A percentile compares a stretch with the other conserved stretches of the same genome.
These are phyloP conservation scores for Actenoides hombroni DNA, from an alignment of 2,113 vertebrate species.

Conservation along the genomic window DNA sequence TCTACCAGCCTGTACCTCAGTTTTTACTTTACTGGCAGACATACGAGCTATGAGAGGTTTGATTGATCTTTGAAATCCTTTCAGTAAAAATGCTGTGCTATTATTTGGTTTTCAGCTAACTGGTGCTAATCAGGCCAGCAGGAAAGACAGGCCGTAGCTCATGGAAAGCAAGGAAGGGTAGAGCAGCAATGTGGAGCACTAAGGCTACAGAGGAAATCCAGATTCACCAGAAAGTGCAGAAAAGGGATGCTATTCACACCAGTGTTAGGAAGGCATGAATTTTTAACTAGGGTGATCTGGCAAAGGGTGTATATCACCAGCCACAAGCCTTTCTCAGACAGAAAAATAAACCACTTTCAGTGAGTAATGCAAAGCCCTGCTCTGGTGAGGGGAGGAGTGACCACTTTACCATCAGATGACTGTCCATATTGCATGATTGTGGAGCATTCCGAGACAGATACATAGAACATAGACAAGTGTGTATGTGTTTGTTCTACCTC, in stretches of 20 bases:
- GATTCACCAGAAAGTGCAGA: not conserved
- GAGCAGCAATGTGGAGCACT: not conserved
- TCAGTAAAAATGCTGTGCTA: not conserved
- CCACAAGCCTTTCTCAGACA: not conserved
- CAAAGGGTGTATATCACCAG: not conserved
- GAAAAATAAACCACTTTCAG: not conserved
- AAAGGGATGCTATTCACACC: not conserved
- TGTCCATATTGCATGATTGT: too few relatives aligned
- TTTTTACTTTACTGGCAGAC: not conserved
- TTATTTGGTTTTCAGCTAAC: not conserved
- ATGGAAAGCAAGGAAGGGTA: not conserved
- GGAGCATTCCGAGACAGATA: not conserved
- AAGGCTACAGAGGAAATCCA: not conserved
- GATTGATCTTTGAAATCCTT: not conserved
- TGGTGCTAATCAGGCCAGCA: not conserved
- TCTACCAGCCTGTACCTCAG: not conserved
- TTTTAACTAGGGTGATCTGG: not conserved
- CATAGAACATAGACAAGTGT: not conserved
- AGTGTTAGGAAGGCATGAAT: not conserved
- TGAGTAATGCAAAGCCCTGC: not conserved
- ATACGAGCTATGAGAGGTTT: not conserved
- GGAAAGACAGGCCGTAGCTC: not conserved
- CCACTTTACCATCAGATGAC: not conserved
- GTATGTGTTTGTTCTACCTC: not conserved
- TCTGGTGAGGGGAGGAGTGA: not conserved